These are phyloP conservation scores for Rhingia campestris DNA, from an alignment of 2,888 invertebrate genomes.

Conservation along the genomic window DNA sequence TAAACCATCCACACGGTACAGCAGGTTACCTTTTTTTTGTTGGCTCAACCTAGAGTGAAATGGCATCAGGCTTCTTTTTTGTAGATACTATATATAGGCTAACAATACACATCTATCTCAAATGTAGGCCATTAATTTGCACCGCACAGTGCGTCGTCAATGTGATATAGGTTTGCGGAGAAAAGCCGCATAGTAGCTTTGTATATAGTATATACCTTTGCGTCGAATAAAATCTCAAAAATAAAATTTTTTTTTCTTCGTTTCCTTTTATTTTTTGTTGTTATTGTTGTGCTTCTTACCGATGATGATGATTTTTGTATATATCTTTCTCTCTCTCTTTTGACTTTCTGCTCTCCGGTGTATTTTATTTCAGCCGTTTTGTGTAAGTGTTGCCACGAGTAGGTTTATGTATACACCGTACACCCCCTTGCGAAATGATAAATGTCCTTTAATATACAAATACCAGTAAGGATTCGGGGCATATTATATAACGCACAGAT, in stretches of 20 bases:
- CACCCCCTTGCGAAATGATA: conserved; percentile 66
- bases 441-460: conserved; percentile 73
- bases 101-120: conserved; percentile 55
- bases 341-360: conserved; percentile 54
- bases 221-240: conserved; percentile 28
- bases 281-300: conserved; percentile 24
- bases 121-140: conserved; percentile 70
- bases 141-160: conserved; percentile 69
- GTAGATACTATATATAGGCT: conserved; percentile 42
- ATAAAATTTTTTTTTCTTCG: conserved; percentile 44
- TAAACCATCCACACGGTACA: conserved; percentile 62
- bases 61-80: conserved; percentile 20
- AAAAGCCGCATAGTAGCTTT: conserved; percentile 14
- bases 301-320: conserved; percentile 36
- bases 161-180: conserved; percentile 31
- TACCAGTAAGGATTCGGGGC: conserved; percentile 53
- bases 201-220: background rate
- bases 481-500: conserved; percentile 42
- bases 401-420: conserved; percentile 32
- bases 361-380: conserved; percentile 63
- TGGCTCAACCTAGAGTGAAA: conserved; percentile 22
- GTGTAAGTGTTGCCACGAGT: conserved; percentile 52
- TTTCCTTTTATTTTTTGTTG: conserved; percentile 22
- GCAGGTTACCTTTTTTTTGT: conserved; percentile 49
- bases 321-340: conserved; percentile 17